phyloP scores from a whole-genome alignment of 2,113 vertebrate genomes.

The Amphiprion percula region DNA sequence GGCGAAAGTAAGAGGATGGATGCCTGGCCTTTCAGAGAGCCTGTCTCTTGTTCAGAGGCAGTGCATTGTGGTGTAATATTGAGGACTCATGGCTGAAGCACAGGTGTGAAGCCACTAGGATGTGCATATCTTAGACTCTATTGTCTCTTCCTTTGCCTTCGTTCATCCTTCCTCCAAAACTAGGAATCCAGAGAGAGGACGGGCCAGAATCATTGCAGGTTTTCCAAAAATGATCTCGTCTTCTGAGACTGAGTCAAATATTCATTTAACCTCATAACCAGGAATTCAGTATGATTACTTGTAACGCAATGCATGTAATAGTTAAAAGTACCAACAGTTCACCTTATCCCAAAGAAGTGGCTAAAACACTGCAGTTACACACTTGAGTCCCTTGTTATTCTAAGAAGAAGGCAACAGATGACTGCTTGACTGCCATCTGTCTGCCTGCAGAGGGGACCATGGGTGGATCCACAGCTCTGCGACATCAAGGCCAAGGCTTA shows the following conservation, averaged over 20 bases:
- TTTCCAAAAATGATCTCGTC: background rate
- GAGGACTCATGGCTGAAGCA: no score
- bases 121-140: no score
- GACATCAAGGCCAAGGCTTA: conserved; percentile 61
- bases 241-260: background rate
- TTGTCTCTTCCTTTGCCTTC: background rate
- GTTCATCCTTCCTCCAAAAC: conserved; percentile 1
- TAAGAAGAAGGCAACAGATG: conserved; percentile 23
- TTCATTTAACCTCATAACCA: no score
- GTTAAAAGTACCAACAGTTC: no score
- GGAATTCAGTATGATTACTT: no score
- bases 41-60: background rate
- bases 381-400: conserved; percentile 2
- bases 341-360: no score
- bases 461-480: conserved; percentile 51
- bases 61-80: background rate
- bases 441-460: conserved; percentile 17
- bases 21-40: background rate
- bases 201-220: background rate
- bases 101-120: background rate
- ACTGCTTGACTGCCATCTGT: conserved; percentile 22
- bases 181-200: background rate
- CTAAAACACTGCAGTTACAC: no score
- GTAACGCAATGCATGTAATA: no score
- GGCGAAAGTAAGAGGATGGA: background rate